These are phyloP conservation scores for Pseudochirops corinnae DNA, from an alignment of 2,797 vertebrate genomes.

Conservation along the genomic window DNA sequence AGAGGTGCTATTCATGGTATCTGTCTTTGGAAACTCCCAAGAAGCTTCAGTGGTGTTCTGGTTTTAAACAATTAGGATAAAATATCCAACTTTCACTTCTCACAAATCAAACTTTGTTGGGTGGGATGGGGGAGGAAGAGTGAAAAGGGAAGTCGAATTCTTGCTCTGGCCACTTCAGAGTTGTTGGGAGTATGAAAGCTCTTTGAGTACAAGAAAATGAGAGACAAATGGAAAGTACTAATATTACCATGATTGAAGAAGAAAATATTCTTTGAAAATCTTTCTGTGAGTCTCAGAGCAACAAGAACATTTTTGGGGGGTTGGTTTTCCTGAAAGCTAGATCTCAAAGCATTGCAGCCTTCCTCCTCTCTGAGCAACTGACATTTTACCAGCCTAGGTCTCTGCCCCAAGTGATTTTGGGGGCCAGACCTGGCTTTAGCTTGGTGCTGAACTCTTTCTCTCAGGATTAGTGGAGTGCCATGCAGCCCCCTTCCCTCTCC, in stretches of 20 bases:
- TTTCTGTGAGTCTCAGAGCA: background rate
- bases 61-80: conserved; percentile 17
- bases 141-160: background rate
- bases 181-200: background rate
- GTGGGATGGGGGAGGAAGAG: background rate
- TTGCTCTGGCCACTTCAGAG: background rate
- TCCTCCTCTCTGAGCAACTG: background rate
- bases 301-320: background rate
- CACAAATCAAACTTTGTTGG: background rate
- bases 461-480: background rate
- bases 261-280: background rate
- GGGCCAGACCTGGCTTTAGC: background rate
- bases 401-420: background rate
- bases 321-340: background rate
- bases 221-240: background rate
- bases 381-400: background rate
- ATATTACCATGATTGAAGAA: background rate
- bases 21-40: conserved; percentile 31
- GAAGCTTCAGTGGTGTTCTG: background rate
- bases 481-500: background rate
- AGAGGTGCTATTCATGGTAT: background rate
- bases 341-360: background rate
- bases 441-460: background rate
- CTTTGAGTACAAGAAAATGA: background rate
- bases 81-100: background rate